These are phyloP conservation scores for Alsophila aescularia DNA, from an alignment of 2,888 invertebrate species.

Conservation along the genomic window DNA sequence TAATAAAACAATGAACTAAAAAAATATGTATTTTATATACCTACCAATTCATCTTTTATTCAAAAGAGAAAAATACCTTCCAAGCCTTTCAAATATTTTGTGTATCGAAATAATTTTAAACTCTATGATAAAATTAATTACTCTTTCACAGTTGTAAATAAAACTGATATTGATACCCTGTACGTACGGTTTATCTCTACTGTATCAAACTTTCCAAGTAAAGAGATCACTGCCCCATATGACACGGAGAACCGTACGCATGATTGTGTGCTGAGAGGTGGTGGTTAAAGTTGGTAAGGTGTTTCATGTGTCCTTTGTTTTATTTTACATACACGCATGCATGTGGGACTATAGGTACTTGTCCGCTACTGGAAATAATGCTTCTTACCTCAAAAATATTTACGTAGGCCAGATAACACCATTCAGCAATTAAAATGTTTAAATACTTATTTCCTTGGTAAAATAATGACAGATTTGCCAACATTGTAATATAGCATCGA, in stretches of 20 bases:
- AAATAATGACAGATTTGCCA: no score
- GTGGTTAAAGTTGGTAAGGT: background rate
- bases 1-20: no score
- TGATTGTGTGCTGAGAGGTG: constrained; percentile 3
- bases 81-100: constrained; percentile 16
- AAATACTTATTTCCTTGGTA: no score
- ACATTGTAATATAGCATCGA: no score
- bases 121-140: constrained; percentile 20
- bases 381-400: no score
- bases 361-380: no score
- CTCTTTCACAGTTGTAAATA: constrained; percentile 18
- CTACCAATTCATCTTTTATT: background rate
- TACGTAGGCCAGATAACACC: no score
- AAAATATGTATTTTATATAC: background rate
- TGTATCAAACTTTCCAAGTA: constrained; percentile 24
- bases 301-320: no score
- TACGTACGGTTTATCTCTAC: constrained; percentile 17
- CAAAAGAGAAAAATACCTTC: background rate
- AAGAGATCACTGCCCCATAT: constrained; percentile 24
- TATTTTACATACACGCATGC: no score
- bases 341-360: no score
- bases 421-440: no score
- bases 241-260: constrained; percentile 17
- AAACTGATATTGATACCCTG: constrained; percentile 24
- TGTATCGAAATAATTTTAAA: constrained; percentile 11